A percentile compares a stretch with the other conserved stretches of the same genome.
Evolutionary conservation across 2,888 invertebrate species (phyloP).

Genomic region (Trichogramma dendrolimi): DNA sequence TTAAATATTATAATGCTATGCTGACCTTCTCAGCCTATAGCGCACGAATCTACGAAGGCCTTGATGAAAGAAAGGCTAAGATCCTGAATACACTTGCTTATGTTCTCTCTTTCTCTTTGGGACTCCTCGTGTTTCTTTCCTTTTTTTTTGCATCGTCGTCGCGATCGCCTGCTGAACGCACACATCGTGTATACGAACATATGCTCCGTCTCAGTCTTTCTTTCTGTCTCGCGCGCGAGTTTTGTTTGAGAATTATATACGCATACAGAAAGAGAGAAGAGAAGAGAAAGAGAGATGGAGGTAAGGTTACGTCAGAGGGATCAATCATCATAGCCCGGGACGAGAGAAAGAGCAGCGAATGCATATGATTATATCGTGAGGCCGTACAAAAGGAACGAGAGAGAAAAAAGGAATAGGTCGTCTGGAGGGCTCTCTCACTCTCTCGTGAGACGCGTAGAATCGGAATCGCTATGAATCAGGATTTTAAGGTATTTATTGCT

Average conservation of each 20-base stretch:
- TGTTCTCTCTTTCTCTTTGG: conserved; percentile 14
- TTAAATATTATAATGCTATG: not conserved
- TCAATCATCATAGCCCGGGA: conserved; percentile 25
- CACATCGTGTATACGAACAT: too few species aligned
- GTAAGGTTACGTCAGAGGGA: conserved; percentile 22
- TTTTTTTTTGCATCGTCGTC: not conserved
- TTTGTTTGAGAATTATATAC: conserved; percentile 22
- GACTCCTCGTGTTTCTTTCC: not conserved
- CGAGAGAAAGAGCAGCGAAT: not conserved
- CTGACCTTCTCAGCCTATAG: conserved; percentile 6
- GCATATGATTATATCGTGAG: too few species aligned
- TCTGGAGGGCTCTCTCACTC: too few species aligned
- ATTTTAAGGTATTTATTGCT: too few species aligned
- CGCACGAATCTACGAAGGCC: conserved; percentile 20
- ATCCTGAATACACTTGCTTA: conserved; percentile 7
- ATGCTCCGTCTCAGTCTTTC: too few species aligned
- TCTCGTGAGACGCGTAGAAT: too few species aligned
- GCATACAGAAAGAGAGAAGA: not conserved
- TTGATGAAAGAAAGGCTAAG: conserved; percentile 25
- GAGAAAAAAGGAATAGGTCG: too few species aligned
- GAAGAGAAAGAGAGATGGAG: not conserved
- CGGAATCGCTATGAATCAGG: too few species aligned
- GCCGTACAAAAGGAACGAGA: too few species aligned
- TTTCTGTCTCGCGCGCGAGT: too few species aligned
- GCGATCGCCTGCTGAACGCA: too few species aligned